Conservation (phyloP, 2,797 vertebrate species). For the Galagoides demidoff region DNA sequence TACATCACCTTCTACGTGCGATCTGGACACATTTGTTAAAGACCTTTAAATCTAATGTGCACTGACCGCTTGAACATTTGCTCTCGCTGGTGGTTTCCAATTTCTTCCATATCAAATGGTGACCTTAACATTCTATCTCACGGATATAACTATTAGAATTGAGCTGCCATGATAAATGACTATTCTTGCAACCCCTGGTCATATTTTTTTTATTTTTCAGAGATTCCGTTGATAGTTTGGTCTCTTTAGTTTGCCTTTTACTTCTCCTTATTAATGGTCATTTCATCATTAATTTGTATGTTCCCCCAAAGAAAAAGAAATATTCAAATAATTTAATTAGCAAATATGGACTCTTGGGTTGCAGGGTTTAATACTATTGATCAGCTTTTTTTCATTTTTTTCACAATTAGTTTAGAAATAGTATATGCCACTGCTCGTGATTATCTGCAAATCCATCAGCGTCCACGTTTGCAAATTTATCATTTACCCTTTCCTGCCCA, state of each 20-base stretch:
- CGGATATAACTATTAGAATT: conserved; percentile 54
- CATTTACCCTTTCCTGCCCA: neutral
- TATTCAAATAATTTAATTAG: conserved; percentile 6
- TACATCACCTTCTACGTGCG: neutral
- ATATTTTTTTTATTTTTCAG: conserved; percentile 58
- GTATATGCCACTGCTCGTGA: neutral
- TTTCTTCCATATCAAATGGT: conserved; percentile 69
- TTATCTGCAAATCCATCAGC: neutral
- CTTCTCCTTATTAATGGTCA: neutral
- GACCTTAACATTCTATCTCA: conserved; percentile 76
- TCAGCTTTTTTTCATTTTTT: neutral
- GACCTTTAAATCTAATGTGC: conserved; percentile 62
- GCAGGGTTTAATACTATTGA: neutral
- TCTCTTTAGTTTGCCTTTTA: conserved; percentile 36
- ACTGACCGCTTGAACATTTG: conserved; percentile 73
- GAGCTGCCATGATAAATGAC: conserved; percentile 72
- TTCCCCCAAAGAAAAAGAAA: neutral
- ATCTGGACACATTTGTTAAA: conserved; percentile 67
- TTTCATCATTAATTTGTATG: conserved; percentile 42
- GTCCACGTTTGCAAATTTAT: neutral
- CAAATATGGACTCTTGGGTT: neutral
- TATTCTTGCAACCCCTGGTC: conserved; percentile 25
- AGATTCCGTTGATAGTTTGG: conserved; percentile 28
- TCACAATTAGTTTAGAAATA: conserved; percentile 10
- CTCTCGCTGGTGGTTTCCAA: conserved; percentile 27